Base-by-base conservation (phyloP, 2,113 vertebrate species). In the Toxotes chatareus region DNA sequence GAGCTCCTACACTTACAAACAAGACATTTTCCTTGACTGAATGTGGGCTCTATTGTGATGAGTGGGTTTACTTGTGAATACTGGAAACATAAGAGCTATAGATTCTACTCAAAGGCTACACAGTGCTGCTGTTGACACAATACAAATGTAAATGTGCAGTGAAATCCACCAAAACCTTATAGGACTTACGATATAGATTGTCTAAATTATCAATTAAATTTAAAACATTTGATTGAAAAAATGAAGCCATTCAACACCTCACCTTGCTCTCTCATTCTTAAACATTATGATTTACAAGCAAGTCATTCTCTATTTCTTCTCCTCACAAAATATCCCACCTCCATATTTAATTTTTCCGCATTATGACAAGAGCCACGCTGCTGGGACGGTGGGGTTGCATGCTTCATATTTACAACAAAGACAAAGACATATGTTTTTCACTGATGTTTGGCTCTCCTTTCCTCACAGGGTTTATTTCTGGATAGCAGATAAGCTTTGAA, bases 381-480 rank as follows among this genome's bases (percentile, higher is more conserved):
- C 73, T 36, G 76, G 60, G 67, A 21, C 21, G 55, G 7, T 32
- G 7, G 74, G 4, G 49, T 44, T 44, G 42, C 0, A 0, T 32
- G 73, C 21, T 13, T 49, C 53, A 68, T 46, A 80, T 84, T 84
- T 60, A 82, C 75, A 79, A 80, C 72, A n/a, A n/a, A n/a, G n/a
- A 82, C 67, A 83, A 57, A 77, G 81, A 70, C 79, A 62, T 40
- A 1, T 85, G 63, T 85, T 85, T 74, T 44, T 10, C 60, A 27
- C 82, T 19, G 72, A 71, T 34, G 61, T 49, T 32, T 57, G 65
- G 49, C 56, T 76, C 38, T 56, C 5, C 34, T 57, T 47, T 55
- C 32, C 53, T 78, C 70, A 9, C 10, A n/a, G 73, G 69, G 65
- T 89, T 84, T 80, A 83, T 87, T 85, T 83, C 73, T 77, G 53